Evolutionary conservation across 2,113 vertebrate species (phyloP).

Genomic region (Helogale parvula): DNA sequence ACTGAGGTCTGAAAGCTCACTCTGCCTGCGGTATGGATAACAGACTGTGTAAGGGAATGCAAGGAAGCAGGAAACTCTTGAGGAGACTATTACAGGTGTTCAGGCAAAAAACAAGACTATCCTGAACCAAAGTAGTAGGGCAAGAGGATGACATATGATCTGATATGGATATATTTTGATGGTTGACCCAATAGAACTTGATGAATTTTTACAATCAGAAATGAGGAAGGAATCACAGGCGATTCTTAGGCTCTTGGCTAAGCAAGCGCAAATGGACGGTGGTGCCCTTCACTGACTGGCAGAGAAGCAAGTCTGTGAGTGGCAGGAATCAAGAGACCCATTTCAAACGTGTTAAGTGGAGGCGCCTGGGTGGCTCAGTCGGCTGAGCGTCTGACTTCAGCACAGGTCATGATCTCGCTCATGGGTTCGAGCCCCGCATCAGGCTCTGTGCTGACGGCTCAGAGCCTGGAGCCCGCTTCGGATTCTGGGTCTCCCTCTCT

Average conservation of each 20-base stretch:
- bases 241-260: not conserved
- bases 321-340: not conserved
- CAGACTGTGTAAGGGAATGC: not conserved
- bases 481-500: no score
- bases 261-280: not conserved
- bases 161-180: not conserved
- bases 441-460: no score
- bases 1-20: not conserved
- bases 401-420: no score
- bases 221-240: not conserved
- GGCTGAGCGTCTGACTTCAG: no score
- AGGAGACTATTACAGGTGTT: not conserved
- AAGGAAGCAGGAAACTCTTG: not conserved
- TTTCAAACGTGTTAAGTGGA: not conserved
- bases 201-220: not conserved
- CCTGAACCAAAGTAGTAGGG: not conserved
- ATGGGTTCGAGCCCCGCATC: no score
- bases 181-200: not conserved
- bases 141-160: not conserved
- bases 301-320: not conserved
- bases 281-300: not conserved
- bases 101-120: not conserved
- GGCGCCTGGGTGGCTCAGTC: no score
- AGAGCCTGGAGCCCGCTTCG: no score
- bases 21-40: not conserved